Conservation (phyloP, 1,140 invertebrate genomes). For the Penaeus chinensis region DNA sequence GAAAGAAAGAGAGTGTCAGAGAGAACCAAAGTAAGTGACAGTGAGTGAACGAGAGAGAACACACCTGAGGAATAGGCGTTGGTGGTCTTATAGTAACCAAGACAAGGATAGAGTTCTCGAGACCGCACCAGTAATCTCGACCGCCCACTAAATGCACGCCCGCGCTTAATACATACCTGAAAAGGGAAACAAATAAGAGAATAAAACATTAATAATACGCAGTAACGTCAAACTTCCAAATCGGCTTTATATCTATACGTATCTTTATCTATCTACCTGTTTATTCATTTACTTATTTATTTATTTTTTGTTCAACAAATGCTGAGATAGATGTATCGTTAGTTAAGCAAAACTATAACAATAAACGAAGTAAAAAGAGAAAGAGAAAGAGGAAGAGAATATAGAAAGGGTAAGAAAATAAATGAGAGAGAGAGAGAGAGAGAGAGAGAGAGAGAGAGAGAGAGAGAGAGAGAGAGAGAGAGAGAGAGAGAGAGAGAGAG, state of each 20-base stretch:
- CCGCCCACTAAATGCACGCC: constrained; percentile 27
- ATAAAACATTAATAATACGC: background rate
- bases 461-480: too few species aligned
- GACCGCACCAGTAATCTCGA: background rate
- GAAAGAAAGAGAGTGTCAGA: background rate
- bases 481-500: too few species aligned
- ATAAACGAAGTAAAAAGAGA: background rate
- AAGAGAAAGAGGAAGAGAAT: background rate
- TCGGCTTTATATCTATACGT: background rate
- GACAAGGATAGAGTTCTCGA: constrained; percentile 28
- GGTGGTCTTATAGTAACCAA: constrained; percentile 27
- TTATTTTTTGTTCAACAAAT: too few species aligned
- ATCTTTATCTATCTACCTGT: background rate
- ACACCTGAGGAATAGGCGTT: constrained; percentile 21
- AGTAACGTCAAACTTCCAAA: too few species aligned
- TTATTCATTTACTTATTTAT: too few species aligned
- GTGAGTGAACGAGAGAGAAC: background rate
- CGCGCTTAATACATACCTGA: constrained; percentile 20
- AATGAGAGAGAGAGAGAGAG: too few species aligned
- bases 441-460: too few species aligned
- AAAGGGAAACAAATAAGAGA: background rate
- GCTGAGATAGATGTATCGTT: too few species aligned
- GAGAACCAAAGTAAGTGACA: background rate
- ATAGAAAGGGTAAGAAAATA: background rate
- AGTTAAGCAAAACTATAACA: too few species aligned